A percentile compares a stretch with the other conserved stretches of the same genome.
These are phyloP conservation scores for Chionomys nivalis DNA, from an alignment of 2,113 vertebrate genomes.

Conservation along the genomic window DNA sequence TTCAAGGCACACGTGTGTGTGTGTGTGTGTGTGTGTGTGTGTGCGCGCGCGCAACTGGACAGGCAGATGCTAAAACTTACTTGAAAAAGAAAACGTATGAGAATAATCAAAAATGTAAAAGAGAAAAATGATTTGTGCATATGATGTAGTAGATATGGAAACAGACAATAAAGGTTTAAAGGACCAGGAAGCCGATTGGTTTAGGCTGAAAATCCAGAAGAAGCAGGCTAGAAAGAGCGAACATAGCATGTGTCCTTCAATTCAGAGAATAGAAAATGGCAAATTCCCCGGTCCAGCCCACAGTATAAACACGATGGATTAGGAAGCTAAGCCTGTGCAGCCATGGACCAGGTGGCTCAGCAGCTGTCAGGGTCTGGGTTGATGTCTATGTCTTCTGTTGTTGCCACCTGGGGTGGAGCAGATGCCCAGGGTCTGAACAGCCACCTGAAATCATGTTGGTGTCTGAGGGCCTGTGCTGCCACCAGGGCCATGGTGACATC, in stretches of 20 bases:
- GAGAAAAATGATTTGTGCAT: background rate
- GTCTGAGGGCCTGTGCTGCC: background rate
- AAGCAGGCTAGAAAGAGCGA: background rate
- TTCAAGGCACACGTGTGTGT: background rate
- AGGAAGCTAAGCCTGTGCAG: background rate
- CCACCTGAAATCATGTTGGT: background rate
- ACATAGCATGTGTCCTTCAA: background rate
- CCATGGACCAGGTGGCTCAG: background rate
- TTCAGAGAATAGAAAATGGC: background rate
- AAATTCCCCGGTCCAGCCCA: slow-evolving; percentile 11
- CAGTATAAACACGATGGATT: no score
- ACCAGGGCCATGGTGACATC: background rate
- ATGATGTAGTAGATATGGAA: slow-evolving; percentile 32
- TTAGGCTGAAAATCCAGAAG: background rate
- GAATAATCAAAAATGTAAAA: background rate
- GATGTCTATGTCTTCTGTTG: background rate
- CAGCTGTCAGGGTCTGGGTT: background rate
- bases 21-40: slow-evolving; percentile 37
- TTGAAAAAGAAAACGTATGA: slow-evolving; percentile 38
- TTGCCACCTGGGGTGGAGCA: background rate
- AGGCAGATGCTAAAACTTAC: background rate
- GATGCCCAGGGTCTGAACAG: background rate
- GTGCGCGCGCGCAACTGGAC: background rate
- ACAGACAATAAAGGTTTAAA: background rate
- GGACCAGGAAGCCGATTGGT: background rate